phyloP scores from a whole-genome alignment of 2,113 vertebrate genomes.

The Uropsilus gracilis region DNA sequence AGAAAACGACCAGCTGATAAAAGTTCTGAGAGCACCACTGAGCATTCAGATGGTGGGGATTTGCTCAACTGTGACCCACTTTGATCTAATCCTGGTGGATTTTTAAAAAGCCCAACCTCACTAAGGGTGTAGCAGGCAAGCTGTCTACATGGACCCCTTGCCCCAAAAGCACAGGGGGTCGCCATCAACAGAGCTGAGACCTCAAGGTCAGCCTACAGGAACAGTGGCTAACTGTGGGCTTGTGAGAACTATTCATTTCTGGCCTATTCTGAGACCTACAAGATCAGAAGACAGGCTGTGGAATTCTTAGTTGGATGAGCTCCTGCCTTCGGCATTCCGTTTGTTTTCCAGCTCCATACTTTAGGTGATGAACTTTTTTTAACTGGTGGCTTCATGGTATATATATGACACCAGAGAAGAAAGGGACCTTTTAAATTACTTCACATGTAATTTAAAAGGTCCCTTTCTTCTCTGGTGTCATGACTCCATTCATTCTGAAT shows the following conservation, averaged over 20 bases:
- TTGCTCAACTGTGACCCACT: no score
- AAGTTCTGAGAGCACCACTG: not conserved
- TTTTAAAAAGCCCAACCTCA: not conserved
- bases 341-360: not conserved
- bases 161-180: not conserved
- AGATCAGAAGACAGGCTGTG: no score
- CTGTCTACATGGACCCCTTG: not conserved
- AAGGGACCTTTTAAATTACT: slow-evolving; percentile 27
- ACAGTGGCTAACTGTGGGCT: not conserved
- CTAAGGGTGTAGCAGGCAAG: not conserved
- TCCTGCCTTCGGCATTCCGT: not conserved
- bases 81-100: not conserved
- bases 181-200: fast-evolving
- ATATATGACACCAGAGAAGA: not conserved
- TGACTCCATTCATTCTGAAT: not conserved
- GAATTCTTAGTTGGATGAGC: not conserved
- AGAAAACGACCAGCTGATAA: not conserved
- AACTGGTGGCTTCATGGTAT: not conserved
- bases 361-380: not conserved
- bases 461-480: not conserved
- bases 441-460: slow-evolving; percentile 49
- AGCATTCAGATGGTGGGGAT: fast-evolving
- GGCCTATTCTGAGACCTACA: not conserved
- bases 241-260: no score
- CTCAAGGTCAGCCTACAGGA: fast-evolving